Evolutionary conservation across 2,797 vertebrate genomes (phyloP).

Genomic region (Okamejei kenojei): DNA sequence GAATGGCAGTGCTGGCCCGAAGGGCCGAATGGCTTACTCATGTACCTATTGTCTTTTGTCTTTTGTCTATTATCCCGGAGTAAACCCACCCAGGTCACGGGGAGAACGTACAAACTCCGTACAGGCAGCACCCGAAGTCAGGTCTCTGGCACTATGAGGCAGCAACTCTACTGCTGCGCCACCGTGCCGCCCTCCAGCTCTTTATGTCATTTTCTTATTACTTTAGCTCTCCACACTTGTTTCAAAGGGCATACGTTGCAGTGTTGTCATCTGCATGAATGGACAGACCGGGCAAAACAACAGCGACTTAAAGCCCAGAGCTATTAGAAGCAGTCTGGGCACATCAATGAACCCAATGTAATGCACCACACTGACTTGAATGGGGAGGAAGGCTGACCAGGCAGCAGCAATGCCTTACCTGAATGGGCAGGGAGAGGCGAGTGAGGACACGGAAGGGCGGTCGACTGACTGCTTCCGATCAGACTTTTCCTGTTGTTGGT

Average conservation of each 20-base stretch:
- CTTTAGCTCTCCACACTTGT: constrained; percentile 17
- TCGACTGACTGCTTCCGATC: constrained; percentile 85
- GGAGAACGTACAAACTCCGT: no score
- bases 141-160: no score
- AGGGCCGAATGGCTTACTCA: no score
- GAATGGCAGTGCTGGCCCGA: no score
- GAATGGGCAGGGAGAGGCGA: constrained; percentile 90
- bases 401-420: constrained; percentile 61
- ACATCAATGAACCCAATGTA: not conserved
- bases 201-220: no score
- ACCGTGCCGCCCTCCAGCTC: no score
- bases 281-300: not conserved
- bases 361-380: not conserved
- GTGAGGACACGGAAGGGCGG: constrained; percentile 85
- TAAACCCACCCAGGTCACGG: no score
- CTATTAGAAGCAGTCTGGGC: not conserved
- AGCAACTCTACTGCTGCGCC: no score
- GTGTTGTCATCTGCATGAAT: constrained; percentile 1
- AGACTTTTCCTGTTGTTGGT: constrained; percentile 95
- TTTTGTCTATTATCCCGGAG: no score
- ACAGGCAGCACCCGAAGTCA: no score
- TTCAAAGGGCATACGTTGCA: not conserved
- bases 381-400: not conserved
- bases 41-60: no score
- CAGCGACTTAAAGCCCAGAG: not conserved